A percentile compares a stretch with the other conserved stretches of the same genome.
These are phyloP conservation scores for Poeciliopsis turrubarensis DNA, from an alignment of 2,113 vertebrate genomes.

Conservation along the genomic window DNA sequence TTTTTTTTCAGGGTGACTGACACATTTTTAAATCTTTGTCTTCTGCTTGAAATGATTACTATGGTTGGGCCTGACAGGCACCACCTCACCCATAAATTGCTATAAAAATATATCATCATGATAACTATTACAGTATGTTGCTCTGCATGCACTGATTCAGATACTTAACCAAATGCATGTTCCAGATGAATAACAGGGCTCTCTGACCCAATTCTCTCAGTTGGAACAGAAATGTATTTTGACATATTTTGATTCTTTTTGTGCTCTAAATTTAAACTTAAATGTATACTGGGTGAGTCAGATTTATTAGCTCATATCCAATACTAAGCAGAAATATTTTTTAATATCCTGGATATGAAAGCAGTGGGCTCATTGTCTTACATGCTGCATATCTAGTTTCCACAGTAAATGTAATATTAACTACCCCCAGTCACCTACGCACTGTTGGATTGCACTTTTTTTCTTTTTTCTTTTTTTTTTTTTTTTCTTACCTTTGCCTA, in stretches of 20 bases:
- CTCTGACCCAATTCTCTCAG: slow-evolving; percentile 7
- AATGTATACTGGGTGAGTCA: slow-evolving; percentile 17
- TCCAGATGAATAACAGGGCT: slow-evolving; percentile 18
- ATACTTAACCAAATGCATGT: slow-evolving; percentile 17
- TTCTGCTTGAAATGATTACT: not conserved
- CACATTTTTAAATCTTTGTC: slow-evolving; percentile 7
- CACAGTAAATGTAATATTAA: slow-evolving; percentile 53
- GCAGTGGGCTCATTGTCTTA: slow-evolving; percentile 30
- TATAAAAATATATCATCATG: not conserved
- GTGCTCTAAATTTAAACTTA: slow-evolving; percentile 50
- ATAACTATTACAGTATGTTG: not conserved
- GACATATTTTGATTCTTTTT: slow-evolving; percentile 31
- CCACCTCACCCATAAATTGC: not conserved
- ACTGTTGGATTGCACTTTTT: slow-evolving; percentile 38
- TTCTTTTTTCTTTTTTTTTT: no score
- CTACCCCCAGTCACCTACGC: slow-evolving; percentile 47
- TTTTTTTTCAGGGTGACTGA: no score
- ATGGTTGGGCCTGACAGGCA: not conserved
- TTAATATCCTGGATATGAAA: slow-evolving; percentile 43
- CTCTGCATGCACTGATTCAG: slow-evolving; percentile 15
- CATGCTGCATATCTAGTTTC: slow-evolving; percentile 19
- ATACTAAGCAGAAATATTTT: slow-evolving; percentile 27
- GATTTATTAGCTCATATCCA: slow-evolving; percentile 20
- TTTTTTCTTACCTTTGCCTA: slow-evolving; percentile 27
- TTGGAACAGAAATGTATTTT: slow-evolving; percentile 28